Base-by-base conservation (phyloP, 1,140 invertebrate species). In the Scaptodrosophila lebanonensis region DNA sequence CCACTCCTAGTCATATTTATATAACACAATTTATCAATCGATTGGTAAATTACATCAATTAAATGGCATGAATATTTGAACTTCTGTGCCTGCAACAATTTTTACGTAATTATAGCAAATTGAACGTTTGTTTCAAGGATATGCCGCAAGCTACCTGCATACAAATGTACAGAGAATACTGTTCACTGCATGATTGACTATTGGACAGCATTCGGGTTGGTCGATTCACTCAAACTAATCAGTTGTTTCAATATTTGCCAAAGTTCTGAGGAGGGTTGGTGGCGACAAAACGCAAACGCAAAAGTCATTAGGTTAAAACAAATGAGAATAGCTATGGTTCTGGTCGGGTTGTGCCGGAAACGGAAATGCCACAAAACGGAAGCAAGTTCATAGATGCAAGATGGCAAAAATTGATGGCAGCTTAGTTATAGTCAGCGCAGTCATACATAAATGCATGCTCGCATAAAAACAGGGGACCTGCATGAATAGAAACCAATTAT, bases 221-320 rank as follows among this genome's bases (percentile, higher is more conserved):
- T 25, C 39, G 53, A 51, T 50, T 60, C 72, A 79, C 73, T 73
- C 73, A 68, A 77, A 77, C 73, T 77, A 77, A 77, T 77, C 73
- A 77, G 73, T 79, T 77, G 73, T 77, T 77, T 68, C 73, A 77
- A 77, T 77, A 77, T 77, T 77, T 73, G 49, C 54, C 67, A 48
- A 44, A 58, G 52, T 25, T 25, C 22, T 4, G 22, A 52, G 44
- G 9, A 38, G 40, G 33, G 33, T 30, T 20, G n/a, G n/a, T n/a
- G n/a, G n/a, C n/a, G 3, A 25, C 22, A 25, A 25, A 66, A 51
- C 16, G 43, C 63, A 59, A 66, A 53, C 53, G 66, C 62, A 59
- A 59, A 66, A 66, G 64, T 66, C 63, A 66, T 66, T 58, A 48
- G 32, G 48, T 38, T 42, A 53, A 30, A 12, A 16, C 5, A 11